Evolutionary conservation across 2,113 vertebrate genomes (phyloP).

Genomic region (Psittacula cyanocephala): DNA sequence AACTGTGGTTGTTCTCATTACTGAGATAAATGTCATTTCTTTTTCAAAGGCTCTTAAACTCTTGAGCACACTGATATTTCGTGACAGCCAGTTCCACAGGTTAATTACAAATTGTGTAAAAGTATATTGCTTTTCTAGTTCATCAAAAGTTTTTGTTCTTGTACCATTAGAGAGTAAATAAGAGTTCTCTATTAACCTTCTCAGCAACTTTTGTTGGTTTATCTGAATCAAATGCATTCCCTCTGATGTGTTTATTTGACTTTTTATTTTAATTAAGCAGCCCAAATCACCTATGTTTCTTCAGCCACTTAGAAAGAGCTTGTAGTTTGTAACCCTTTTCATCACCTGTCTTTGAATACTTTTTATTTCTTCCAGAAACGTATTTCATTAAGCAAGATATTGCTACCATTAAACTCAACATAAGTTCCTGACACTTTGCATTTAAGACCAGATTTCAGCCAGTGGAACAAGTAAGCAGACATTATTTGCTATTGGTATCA

Average conservation of each 20-base stretch:
- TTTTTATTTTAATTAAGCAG: not conserved
- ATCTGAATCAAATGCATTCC: not conserved
- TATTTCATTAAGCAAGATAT: not conserved
- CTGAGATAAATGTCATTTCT: not conserved
- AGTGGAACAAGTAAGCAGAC: not conserved
- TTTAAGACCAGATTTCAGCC: not conserved
- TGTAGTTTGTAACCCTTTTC: not conserved
- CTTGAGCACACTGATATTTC: not conserved
- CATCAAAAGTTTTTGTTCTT: not conserved
- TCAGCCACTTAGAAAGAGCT: not conserved
- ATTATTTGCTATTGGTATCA: not conserved
- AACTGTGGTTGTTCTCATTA: conserved; percentile 3
- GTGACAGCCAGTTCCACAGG: not conserved
- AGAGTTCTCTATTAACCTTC: not conserved
- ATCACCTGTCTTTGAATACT: not conserved
- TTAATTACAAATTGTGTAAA: conserved; percentile 49
- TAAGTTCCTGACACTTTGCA: not conserved
- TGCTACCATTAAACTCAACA: not conserved
- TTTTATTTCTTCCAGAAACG: not conserved
- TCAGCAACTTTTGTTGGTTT: not conserved
- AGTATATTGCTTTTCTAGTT: conserved; percentile 17
- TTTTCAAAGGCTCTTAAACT: conserved; percentile 31
- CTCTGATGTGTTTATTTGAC: not conserved
- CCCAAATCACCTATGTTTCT: not conserved
- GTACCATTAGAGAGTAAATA: not conserved